Conservation (phyloP, 2,888 invertebrate genomes). For the Pristionchus japonicus region DNA sequence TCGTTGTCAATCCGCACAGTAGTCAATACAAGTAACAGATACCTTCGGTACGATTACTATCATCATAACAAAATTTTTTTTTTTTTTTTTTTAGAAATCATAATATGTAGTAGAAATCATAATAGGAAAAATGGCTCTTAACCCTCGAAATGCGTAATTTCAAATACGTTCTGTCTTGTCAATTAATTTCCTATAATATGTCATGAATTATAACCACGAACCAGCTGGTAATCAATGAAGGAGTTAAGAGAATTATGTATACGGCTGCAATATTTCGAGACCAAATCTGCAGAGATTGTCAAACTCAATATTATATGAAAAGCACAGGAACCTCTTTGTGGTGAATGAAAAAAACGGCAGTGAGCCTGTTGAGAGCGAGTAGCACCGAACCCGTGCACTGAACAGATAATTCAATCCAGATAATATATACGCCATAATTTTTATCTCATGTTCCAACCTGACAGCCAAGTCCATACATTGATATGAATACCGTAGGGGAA, state of each 20-base stretch:
- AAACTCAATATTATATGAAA: neutral
- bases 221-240: neutral
- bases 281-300: neutral
- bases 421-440: neutral
- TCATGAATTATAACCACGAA: neutral
- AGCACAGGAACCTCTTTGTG: neutral
- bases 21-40: neutral
- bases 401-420: neutral
- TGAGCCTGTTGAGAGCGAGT: slow-evolving; percentile 1
- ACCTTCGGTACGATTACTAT: too few species aligned
- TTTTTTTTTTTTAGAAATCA: too few species aligned
- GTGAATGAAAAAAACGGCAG: neutral
- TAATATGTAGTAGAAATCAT: too few species aligned
- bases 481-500: neutral
- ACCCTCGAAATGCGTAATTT: too few species aligned
- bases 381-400: neutral
- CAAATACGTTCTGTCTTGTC: too few species aligned
- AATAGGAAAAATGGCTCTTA: too few species aligned
- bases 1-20: neutral
- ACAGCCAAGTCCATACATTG: slow-evolving; percentile 17
- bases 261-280: neutral
- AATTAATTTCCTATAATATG: too few species aligned
- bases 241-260: neutral
- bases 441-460: neutral
- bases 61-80: too few species aligned